Conservation (phyloP, 2,888 invertebrate species). For the Netelia fuscicornis region DNA sequence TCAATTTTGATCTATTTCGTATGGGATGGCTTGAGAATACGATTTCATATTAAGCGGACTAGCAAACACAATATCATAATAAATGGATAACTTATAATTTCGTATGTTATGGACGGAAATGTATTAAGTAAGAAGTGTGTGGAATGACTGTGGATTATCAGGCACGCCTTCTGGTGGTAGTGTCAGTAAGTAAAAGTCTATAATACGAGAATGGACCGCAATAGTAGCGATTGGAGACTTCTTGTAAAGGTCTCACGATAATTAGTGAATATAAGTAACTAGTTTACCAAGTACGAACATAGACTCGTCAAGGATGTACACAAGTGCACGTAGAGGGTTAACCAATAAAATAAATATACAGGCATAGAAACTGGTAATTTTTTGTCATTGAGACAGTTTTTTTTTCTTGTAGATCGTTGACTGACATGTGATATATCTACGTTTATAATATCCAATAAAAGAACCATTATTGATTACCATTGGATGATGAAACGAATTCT, state of each 20-base stretch:
- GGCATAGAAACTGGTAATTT: slow-evolving; percentile 23
- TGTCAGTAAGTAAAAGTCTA: too few species aligned
- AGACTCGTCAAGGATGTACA: slow-evolving; percentile 64
- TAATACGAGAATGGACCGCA: too few species aligned
- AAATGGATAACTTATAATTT: too few species aligned
- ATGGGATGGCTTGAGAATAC: too few species aligned
- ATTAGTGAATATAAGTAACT: slow-evolving; percentile 38
- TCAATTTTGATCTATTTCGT: too few species aligned
- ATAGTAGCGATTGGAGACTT: not conserved
- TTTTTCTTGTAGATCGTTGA: slow-evolving; percentile 35
- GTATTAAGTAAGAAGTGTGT: too few species aligned
- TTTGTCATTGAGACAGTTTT: slow-evolving; percentile 5
- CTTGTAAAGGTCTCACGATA: not conserved
- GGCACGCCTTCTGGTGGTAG: too few species aligned
- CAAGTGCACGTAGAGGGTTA: slow-evolving; percentile 65
- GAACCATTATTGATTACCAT: slow-evolving; percentile 55
- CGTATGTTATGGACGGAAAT: too few species aligned
- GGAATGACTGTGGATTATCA: too few species aligned
- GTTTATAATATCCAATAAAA: slow-evolving; percentile 11
- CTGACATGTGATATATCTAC: slow-evolving; percentile 10
- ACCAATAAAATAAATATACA: slow-evolving; percentile 48
- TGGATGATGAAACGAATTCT: not conserved
- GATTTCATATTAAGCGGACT: too few species aligned
- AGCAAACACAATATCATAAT: too few species aligned
- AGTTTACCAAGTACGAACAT: slow-evolving; percentile 41